Evolutionary conservation across 1,140 invertebrate genomes (phyloP).

Genomic region (Drosophila kurseongensis): DNA sequence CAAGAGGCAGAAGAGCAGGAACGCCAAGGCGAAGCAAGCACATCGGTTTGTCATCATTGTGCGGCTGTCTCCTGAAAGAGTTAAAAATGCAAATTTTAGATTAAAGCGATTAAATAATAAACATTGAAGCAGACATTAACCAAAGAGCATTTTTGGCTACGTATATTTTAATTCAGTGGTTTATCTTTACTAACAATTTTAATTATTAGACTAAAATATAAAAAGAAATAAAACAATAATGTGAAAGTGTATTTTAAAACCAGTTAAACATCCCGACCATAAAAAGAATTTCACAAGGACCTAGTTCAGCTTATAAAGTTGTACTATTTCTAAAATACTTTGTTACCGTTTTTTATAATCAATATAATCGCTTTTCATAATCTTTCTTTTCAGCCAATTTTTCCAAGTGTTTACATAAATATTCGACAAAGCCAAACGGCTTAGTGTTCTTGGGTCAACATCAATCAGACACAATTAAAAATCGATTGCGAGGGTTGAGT

Average conservation of each 20-base stretch:
- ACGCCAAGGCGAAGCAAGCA: conserved; percentile 56
- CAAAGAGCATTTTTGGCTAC: too few relatives aligned
- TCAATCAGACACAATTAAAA: conserved; percentile 53
- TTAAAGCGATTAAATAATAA: too few relatives aligned
- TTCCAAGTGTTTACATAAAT: conserved; percentile 1
- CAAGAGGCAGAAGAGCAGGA: conserved; percentile 67
- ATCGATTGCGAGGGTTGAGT: conserved; percentile 48
- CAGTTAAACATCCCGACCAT: too few relatives aligned
- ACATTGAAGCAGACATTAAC: too few relatives aligned
- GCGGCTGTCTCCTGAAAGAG: conserved; percentile 43
- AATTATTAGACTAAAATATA: too few relatives aligned
- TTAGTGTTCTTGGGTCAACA: conserved; percentile 31
- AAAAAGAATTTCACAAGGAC: too few relatives aligned
- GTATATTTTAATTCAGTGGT: too few relatives aligned
- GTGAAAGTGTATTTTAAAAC: too few relatives aligned
- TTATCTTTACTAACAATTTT: too few relatives aligned
- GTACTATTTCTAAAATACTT: not conserved
- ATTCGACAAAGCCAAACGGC: conserved; percentile 8
- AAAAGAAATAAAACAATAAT: too few relatives aligned
- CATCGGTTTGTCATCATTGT: conserved; percentile 78
- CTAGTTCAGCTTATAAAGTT: too few relatives aligned
- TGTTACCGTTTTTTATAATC: not conserved
- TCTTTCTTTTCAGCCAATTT: not conserved
- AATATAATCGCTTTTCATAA: not conserved
- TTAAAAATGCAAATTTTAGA: not conserved